Evolutionary conservation across 2,113 vertebrate genomes (phyloP).

Genomic region (Colius striatus): DNA sequence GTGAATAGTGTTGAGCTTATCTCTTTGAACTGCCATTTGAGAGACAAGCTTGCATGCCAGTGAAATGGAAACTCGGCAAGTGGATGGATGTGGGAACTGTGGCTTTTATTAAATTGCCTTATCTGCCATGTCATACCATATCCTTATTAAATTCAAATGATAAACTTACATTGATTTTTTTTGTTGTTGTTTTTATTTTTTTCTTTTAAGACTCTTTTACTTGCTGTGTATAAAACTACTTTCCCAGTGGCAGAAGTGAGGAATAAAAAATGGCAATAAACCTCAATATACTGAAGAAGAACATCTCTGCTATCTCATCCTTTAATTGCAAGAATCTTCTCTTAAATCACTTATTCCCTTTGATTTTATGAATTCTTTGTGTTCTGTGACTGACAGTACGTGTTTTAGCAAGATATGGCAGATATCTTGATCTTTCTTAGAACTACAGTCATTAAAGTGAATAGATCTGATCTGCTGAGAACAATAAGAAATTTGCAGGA

Average conservation of each 20-base stretch:
- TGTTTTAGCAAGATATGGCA: neutral
- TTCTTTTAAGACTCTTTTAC: neutral
- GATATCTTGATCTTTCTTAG: constrained; percentile 36
- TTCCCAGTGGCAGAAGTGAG: neutral
- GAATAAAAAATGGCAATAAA: neutral
- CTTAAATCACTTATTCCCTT: neutral
- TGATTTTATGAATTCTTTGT: constrained; percentile 35
- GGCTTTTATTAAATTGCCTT: neutral
- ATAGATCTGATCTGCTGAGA: constrained; percentile 10
- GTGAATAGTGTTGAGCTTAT: neutral
- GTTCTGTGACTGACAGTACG: neutral
- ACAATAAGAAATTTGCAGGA: neutral
- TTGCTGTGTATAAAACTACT: neutral
- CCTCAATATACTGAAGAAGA: neutral
- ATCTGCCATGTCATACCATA: neutral
- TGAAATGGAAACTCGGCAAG: neutral
- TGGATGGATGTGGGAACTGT: neutral
- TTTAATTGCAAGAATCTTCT: constrained; percentile 9
- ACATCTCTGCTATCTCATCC: neutral
- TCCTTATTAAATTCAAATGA: neutral
- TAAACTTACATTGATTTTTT: neutral
- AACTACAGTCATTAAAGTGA: neutral
- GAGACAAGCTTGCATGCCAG: neutral
- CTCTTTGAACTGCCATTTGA: neutral
- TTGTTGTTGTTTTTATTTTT: neutral